Evolutionary conservation across 2,888 invertebrate species (phyloP), one percentile per base, ranked within the genome.

Genomic region (Gymnocheta viridis): DNA sequence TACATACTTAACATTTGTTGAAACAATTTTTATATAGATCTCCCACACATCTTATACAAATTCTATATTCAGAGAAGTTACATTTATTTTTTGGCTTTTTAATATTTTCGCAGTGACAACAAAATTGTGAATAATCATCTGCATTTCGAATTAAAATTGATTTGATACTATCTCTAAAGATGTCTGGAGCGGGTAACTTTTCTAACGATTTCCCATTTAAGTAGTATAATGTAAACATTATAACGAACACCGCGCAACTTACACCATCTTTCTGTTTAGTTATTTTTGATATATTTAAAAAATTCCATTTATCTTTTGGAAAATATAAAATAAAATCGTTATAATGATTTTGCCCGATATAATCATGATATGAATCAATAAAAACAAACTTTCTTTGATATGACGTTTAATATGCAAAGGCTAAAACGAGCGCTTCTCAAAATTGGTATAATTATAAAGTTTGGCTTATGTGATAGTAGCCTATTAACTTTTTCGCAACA

Each of bases 31-130:
- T 17, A 10, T 19, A 58, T 19, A 58, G 0, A 19, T 35, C 4
- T 12, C 35, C 22, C 2, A 22, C 5, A 19, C 58, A 58, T 4
- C n/a, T 17, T 27, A 35, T 35, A 12, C 58, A 58, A 35, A 58
- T 35, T 58, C 19, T 32, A 19, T 66, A 47, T 4, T 66, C 7
- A 14, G 35, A 49, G 2, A 3, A 7, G 22, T 4, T 22, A n/a
- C 67, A 67, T 35, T 67, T 67, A 14, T 3, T 51, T 51, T 19
- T 67, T 10, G 2, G 14, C 5, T 0, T 49, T 35, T 67, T 14
- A 9, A 14, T 12, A 35, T 67, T 51, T 35, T 51, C 67, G 17
- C 67, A 67, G 32, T 67, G 51, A 9, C n/a, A n/a, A n/a, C n/a
- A n/a, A n/a, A n/a, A n/a, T n/a, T n/a, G n/a, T n/a, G n/a, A n/a